Evolutionary conservation across 2,113 vertebrate genomes (phyloP), one percentile per base, ranked within the genome.

Genomic region (Eubucco bourcierii): DNA sequence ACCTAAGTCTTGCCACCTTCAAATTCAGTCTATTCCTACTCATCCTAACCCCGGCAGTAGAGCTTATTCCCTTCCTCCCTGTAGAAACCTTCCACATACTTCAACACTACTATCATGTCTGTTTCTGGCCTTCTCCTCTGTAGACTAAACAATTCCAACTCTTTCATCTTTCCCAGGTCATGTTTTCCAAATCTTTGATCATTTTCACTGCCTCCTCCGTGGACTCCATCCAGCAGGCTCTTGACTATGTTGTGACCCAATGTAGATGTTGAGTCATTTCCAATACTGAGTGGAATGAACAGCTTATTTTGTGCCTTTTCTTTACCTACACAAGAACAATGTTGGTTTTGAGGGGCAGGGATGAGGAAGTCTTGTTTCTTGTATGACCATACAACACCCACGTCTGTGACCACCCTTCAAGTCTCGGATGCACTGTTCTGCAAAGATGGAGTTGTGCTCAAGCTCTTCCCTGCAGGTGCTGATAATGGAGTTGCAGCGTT

Each of bases 141-240:
- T 60, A 95, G 95, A 95, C 95, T 95, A 95, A 95, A 96, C 92
- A 95, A 93, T 86, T n/a, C n/a, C 70, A n/a, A 50, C 75, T 86
- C 95, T 95, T 95, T 95, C 83, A 90, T 95, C 73, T 74, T 85
- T 80, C 82, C 76, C 80, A 93, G 92, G 90, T 95, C 84, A 44
- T 18, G 75, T 41, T 94, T 85, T 90, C 73, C 72, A 93, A 88
- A 93, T 60, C 85, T 91, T 90, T 83, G 72, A 94, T 91, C 52
- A 24, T 80, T 94, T 80, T 77, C 80, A 56, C 82, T 77, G 84
- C 82, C 72, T 95, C 46, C 79, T 83, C 68, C 56, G 41, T 94
- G 90, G 93, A 85, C 1, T 3, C 61, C 47, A 56, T 83, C 95
- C 95, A 96, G 74, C 65, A 91, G 88, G 83, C 86, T 88, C 90